Base-by-base conservation (phyloP, 2,113 vertebrate species). In the Albula goreensis region DNA sequence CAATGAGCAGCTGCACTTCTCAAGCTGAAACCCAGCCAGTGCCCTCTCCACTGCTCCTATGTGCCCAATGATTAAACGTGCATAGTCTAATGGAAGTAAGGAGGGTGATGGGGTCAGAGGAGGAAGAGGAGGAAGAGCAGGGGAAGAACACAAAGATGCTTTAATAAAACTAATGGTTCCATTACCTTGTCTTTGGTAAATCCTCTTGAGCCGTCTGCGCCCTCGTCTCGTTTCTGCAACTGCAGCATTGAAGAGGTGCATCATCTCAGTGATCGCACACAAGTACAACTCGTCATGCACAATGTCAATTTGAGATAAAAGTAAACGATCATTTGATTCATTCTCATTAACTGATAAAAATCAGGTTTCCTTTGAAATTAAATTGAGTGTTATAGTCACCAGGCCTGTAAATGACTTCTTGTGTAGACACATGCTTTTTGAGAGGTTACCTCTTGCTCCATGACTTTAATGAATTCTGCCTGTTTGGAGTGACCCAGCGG, bases 151-250 rank as follows among this genome's bases (percentile, higher is more conserved):
- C 15, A 9, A 4, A 7, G 22, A 66, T 66, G 60, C 19, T 66
- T 66, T 66, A 66, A 60, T 60, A 60, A 13, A 13, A 60, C 12
- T 15, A 11, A 60, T 13, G 56, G 0, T 87, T 50, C 31, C 25
- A 85, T 84, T 89, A 96, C 98, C 97, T 98, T 99, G 89, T 97
- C 94, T 89, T 96, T 97, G 11, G 96, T 96, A 92, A 98, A 98
- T 86, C 95, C 95, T 88, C 91, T 93, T 51, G 92, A 94, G 0
- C 79, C 70, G 3, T 92, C 63, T 8, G 92, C 79, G 89, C 90
- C 90, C 87, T 93, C 92, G 83, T 94, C 93, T n/a, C 86, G 84
- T 19, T 94, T 91, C 78, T 95, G 93, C 88, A 94, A 84, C 97
- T 98, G 90, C 49, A 93, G 92, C 87, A 19, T 88, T 80, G 81